Evolutionary conservation across 2,113 vertebrate genomes (phyloP).

Genomic region (Athene noctua): DNA sequence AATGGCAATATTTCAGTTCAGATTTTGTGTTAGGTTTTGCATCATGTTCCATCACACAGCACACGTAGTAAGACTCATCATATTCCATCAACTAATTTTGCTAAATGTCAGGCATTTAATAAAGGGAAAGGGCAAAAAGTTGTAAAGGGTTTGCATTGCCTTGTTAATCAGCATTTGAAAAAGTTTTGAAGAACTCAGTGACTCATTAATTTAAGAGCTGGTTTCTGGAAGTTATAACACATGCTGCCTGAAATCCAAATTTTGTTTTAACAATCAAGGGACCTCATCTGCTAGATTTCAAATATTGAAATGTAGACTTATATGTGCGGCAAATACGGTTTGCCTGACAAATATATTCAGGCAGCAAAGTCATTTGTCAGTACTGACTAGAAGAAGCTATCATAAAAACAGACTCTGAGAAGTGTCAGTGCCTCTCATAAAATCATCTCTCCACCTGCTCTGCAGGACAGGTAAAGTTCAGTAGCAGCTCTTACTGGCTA

Average conservation of each 20-base stretch:
- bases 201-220: conserved; percentile 54
- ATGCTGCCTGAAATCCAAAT: conserved; percentile 23
- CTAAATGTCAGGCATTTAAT: conserved; percentile 80
- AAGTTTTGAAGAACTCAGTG: conserved; percentile 54
- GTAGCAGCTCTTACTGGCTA: neutral
- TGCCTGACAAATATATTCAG: conserved; percentile 3
- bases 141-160: conserved; percentile 69
- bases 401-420: conserved; percentile 1
- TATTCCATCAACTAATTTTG: conserved; percentile 71
- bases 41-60: conserved; percentile 68
- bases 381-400: neutral
- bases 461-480: conserved; percentile 22
- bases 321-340: neutral
- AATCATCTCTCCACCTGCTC: conserved; percentile 1
- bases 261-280: neutral
- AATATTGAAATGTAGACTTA: conserved; percentile 1
- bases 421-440: neutral
- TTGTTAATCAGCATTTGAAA: conserved; percentile 67
- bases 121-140: conserved; percentile 79
- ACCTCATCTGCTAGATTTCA: conserved; percentile 14
- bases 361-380: conserved; percentile 7
- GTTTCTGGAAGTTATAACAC: conserved; percentile 34
- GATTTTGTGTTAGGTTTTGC: conserved; percentile 67
- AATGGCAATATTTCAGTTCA: conserved; percentile 63
- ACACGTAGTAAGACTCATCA: conserved; percentile 66